These are phyloP conservation scores for Xestia sexstrigata DNA, from an alignment of 2,888 invertebrate genomes.

Conservation along the genomic window DNA sequence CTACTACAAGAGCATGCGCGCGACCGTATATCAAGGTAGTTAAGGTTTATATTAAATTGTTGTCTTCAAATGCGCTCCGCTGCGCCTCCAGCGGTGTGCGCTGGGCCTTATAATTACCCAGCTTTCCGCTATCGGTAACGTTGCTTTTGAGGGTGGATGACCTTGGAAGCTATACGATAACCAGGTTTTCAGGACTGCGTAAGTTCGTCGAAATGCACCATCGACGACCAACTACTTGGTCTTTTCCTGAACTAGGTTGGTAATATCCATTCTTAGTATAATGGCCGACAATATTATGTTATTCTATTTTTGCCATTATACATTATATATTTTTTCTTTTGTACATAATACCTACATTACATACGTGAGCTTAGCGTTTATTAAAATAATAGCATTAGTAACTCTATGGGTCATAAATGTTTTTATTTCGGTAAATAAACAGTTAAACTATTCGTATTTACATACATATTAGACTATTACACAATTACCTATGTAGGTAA, in stretches of 20 bases:
- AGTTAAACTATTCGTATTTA: background rate
- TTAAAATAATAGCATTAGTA: background rate
- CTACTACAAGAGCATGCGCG: no score
- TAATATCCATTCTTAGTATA: background rate
- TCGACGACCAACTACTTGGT: background rate
- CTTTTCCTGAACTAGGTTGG: no score
- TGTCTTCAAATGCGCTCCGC: no score
- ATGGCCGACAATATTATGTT: background rate
- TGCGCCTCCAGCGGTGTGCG: no score
- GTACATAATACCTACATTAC: background rate
- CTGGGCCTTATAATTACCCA: background rate
- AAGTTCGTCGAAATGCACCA: background rate
- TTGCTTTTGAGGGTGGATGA: no score
- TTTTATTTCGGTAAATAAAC: conserved; percentile 20
- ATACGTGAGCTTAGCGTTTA: background rate
- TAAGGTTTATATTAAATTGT: no score
- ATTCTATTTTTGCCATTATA: background rate
- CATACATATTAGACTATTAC: background rate
- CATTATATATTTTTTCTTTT: background rate
- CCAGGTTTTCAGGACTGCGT: background rate
- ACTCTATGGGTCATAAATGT: conserved; percentile 5
- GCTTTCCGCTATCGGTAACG: background rate
- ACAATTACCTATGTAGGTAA: background rate
- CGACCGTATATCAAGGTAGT: no score
- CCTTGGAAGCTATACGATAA: background rate